Conservation (phyloP, 1,140 invertebrate genomes). For the Zaprionus gabonicus region DNA sequence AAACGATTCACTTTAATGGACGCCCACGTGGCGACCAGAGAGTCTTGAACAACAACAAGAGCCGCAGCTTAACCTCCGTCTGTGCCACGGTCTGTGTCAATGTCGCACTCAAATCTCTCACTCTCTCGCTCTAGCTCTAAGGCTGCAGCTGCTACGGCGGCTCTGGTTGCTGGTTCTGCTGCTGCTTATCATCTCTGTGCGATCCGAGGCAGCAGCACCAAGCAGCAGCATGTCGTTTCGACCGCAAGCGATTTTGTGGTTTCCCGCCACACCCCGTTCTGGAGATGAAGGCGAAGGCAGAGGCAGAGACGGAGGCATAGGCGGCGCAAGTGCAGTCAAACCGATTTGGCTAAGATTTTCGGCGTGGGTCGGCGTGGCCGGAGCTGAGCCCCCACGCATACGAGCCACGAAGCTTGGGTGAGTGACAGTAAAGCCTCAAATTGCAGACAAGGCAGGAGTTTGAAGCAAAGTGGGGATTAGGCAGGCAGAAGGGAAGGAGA, state of each 20-base stretch:
- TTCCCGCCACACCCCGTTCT: slow-evolving; percentile 20
- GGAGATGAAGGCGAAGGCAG: background rate
- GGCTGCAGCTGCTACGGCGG: slow-evolving; percentile 38
- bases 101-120: slow-evolving; percentile 33
- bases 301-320: background rate
- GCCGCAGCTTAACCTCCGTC: slow-evolving; percentile 26
- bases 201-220: slow-evolving; percentile 11
- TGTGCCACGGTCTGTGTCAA: slow-evolving; percentile 65
- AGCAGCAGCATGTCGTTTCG: slow-evolving; percentile 46
- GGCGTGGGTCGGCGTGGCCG: slow-evolving; percentile 39
- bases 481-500: background rate
- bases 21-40: slow-evolving; percentile 50
- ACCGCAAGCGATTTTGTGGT: slow-evolving; percentile 61
- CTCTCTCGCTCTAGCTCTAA: background rate
- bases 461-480: slow-evolving; percentile 20
- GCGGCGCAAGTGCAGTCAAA: slow-evolving; percentile 66
- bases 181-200: background rate
- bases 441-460: slow-evolving; percentile 58
- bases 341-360: slow-evolving; percentile 71
- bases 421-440: slow-evolving; percentile 78
- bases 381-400: slow-evolving; percentile 59
- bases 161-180: slow-evolving; percentile 34
- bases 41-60: slow-evolving; percentile 16
- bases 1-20: slow-evolving; percentile 65
- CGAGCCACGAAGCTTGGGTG: slow-evolving; percentile 38